These are phyloP conservation scores for Garra rufa DNA, from an alignment of 2,113 vertebrate species.

Conservation along the genomic window DNA sequence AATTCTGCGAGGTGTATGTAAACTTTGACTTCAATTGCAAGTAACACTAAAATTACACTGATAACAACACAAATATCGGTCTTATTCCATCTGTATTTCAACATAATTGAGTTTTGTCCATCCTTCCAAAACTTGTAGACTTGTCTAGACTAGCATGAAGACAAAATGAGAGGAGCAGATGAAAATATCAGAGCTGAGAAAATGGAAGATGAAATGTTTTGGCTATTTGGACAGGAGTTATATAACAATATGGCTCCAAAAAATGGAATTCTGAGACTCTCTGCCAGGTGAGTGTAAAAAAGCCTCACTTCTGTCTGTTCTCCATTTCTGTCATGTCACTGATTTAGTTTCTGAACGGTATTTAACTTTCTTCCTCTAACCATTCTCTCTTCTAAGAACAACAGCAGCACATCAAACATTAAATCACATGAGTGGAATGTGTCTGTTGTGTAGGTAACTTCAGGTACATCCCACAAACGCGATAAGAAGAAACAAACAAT, in stretches of 20 bases:
- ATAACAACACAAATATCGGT: neutral
- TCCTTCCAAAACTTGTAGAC: neutral
- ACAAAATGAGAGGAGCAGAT: neutral
- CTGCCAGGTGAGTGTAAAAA: conserved; percentile 3
- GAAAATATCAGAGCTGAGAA: conserved; percentile 25
- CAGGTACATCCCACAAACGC: neutral
- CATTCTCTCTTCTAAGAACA: conserved; percentile 5
- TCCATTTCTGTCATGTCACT: conserved; percentile 6
- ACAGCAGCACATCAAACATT: neutral
- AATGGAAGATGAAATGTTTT: neutral
- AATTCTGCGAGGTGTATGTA: too few relatives aligned
- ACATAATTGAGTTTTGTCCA: neutral
- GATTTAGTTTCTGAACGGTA: conserved; percentile 9
- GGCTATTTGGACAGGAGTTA: neutral
- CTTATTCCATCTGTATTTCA: neutral
- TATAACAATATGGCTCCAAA: neutral
- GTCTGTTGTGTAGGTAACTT: neutral
- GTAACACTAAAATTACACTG: neutral
- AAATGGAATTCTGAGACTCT: neutral
- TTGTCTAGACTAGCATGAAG: conserved; percentile 14
- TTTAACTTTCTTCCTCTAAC: conserved; percentile 8
- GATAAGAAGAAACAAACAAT: conserved; percentile 4
- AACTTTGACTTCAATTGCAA: too few relatives aligned
- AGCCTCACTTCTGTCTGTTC: neutral
- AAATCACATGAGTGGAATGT: neutral